Conservation (phyloP, 2,113 vertebrate species). For the Perognathus longimembris region DNA sequence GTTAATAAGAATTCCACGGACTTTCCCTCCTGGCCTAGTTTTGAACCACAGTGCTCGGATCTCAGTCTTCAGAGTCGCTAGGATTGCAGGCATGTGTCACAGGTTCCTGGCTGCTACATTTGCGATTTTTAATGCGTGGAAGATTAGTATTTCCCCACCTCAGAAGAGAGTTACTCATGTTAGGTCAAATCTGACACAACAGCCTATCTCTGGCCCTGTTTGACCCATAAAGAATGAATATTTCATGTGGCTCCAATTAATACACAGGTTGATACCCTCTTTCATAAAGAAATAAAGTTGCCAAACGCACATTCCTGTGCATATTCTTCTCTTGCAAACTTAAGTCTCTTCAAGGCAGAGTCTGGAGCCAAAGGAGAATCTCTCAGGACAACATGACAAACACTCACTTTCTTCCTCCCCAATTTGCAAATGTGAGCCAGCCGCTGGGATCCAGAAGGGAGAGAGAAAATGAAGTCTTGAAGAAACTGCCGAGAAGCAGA, state of each 20-base stretch:
- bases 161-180: neutral
- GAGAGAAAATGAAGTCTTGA: constrained; percentile 81
- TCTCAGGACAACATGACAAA: constrained; percentile 56
- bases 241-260: neutral
- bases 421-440: constrained; percentile 61
- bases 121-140: neutral
- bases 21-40: too few relatives aligned
- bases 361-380: neutral
- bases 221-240: too few relatives aligned
- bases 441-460: constrained; percentile 75
- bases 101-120: neutral
- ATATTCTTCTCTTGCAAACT: constrained; percentile 39
- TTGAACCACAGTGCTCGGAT: too few relatives aligned
- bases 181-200: too few relatives aligned
- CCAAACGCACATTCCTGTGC: neutral
- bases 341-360: neutral
- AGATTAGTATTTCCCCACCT: neutral
- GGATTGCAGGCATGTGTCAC: neutral
- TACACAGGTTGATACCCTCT: neutral
- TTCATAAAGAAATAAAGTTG: neutral
- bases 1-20: too few relatives aligned
- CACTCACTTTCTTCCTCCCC: constrained; percentile 48
- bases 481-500: constrained; percentile 84
- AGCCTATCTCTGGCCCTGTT: neutral
- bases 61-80: too few relatives aligned